phyloP scores from a whole-genome alignment of 2,113 vertebrate genomes.

The Noctilio leporinus region DNA sequence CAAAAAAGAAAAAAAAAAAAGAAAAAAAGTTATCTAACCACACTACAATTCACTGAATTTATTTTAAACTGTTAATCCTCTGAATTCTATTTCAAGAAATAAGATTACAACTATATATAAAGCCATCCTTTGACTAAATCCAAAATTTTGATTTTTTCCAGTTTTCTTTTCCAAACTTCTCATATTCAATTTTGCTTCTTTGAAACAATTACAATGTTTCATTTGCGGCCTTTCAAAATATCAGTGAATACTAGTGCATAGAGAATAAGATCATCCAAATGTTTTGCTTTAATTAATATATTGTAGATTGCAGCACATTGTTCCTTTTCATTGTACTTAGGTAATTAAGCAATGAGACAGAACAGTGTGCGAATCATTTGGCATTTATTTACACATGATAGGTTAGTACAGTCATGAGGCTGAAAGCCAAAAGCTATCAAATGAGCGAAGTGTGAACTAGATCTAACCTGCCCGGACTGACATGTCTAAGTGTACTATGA shows the following conservation, averaged over 20 bases:
- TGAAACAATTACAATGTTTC: not conserved
- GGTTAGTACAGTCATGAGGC: constrained; percentile 41
- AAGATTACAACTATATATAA: not conserved
- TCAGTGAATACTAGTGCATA: not conserved
- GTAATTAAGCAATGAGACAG: constrained; percentile 64
- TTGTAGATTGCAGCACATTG: constrained; percentile 21
- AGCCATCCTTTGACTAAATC: not conserved
- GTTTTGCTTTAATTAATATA: not conserved
- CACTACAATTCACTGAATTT: not conserved
- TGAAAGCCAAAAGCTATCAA: constrained; percentile 50
- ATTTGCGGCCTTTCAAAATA: not conserved
- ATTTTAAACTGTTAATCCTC: not conserved
- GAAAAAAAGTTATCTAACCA: not conserved
- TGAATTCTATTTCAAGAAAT: not conserved
- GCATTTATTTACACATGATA: constrained; percentile 59
- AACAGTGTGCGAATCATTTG: constrained; percentile 28
- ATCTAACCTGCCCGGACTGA: not conserved
- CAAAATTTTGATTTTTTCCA: not conserved
- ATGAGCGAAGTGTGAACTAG: constrained; percentile 3
- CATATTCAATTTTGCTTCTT: not conserved
- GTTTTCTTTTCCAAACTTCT: not conserved
- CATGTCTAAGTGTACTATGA: not conserved
- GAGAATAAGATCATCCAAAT: not conserved
- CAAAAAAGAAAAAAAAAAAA: not conserved
- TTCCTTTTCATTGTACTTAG: constrained; percentile 24